Percentiles rank a stretch among this genome's conserved stretches.
phyloP scores from a whole-genome alignment of 2,113 vertebrate genomes.

The Turdus rufiventris region DNA sequence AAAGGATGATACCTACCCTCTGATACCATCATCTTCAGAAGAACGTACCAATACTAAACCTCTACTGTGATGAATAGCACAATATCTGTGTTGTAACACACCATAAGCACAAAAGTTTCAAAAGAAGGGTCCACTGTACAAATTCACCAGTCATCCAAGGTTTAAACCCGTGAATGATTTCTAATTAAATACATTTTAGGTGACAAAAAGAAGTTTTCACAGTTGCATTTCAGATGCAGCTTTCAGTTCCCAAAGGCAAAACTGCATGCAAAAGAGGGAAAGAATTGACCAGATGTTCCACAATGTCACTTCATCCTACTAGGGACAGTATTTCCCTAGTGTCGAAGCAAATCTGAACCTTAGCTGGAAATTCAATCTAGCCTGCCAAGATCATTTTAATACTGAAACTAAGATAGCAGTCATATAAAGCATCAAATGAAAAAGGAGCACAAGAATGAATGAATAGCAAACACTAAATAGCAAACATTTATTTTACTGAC shows the following conservation, averaged over 20 bases:
- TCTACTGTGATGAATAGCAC: background rate
- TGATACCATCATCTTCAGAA: background rate
- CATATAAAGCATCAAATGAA: background rate
- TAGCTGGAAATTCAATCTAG: background rate
- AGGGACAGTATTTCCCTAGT: background rate
- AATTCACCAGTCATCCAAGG: background rate
- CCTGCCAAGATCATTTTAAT: background rate
- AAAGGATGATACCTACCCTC: background rate
- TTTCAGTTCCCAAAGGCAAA: background rate
- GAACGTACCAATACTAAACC: background rate
- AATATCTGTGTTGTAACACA: background rate
- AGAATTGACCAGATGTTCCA: background rate
- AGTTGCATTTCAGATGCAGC: background rate
- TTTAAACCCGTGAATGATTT: background rate
- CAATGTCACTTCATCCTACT: background rate
- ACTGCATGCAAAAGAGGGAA: background rate
- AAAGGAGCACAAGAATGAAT: background rate
- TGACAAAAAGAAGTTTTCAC: background rate
- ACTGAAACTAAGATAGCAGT: background rate
- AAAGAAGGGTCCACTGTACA: background rate
- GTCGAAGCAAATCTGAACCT: background rate
- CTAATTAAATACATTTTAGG: background rate
- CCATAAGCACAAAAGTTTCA: background rate
- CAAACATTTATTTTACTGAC: background rate
- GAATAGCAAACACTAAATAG: background rate